Base-by-base conservation (phyloP, 2,888 invertebrate genomes). In the Mythimna ferrago region DNA sequence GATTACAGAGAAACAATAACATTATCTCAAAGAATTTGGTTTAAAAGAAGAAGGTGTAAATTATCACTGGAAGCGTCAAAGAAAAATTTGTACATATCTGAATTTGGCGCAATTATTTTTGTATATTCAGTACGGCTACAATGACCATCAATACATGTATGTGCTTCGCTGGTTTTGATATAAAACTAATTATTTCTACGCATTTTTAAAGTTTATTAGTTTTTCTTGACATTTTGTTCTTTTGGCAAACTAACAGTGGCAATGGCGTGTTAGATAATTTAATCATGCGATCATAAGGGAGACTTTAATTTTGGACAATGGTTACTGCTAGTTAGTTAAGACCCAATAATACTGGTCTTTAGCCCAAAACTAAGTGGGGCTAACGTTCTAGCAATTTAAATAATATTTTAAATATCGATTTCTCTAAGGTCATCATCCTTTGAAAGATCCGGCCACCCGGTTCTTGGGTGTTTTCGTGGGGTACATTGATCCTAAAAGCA, bases 1-100 rank as follows among this genome's bases (percentile, higher is more conserved):
- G 48, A 78, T 84, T 79, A 71, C 66, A 48, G 41, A 26, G 62
- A 66, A 78, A 80, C 74, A 83, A 77, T 71, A 35, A 71, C 72
- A 72, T 72, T 71, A 61, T 70, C 57, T 51, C 53, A 65, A 64
- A 72, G 57, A 66, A 71, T 62, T 72, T 73, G 53, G 58, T 35
- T 68, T 6, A 48, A 48, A 48, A 16, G 6, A 48, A 48, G 44
- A 14, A 41, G 44, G 0, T 48, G 4, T 48, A 4, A 14, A 5
- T 48, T 48, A 66, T 65, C 56, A 60, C 57, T 70, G 41, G 35
- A 44, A 38, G 21, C 41, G 21, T 66, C 32, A 32, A 54, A 66
- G 14, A 78, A 56, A 26, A 78, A 3, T 7, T 44, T 66, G 6
- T 11, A 56, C 1, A 7, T 63, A 19, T 1, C 1, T 19, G n/a